Evolutionary conservation across 2,797 vertebrate genomes (phyloP), one percentile per base, ranked within the genome.

Genomic region (Pelobates cultripes): DNA sequence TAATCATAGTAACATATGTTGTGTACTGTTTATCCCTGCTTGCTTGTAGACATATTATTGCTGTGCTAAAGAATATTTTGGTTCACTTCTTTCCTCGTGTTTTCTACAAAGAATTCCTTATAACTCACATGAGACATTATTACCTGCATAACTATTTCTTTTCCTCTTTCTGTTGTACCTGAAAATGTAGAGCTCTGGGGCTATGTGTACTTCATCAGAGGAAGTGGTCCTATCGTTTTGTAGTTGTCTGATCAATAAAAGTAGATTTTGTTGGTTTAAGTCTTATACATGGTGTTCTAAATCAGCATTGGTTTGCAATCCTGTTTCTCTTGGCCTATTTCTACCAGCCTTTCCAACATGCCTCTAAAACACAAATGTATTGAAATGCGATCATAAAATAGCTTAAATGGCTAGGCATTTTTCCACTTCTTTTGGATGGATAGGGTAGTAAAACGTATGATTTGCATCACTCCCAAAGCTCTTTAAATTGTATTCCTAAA

Each of bases 51-150:
- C 77, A 74, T 82, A 73, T 82, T 71, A 82, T 78, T 82, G 80
- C 70, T 72, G 71, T 73, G 61, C 70, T 78, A 82, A 67, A 82
- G 70, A 67, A 82, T 72, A 72, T 74, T 72, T 82, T 55, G 13
- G 45, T 67, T 61, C 71, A 82, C 74, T 67, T 77, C 70, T 82
- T 74, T 69, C 60, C 80, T 70, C 69, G 77, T 77, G 63, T 82
- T 69, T 77, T 72, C 70, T 42, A 55, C 74, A 70, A 82, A 82
- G 69, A 71, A 67, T 77, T 70, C 60, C 74, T 82, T 82, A 82
- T 77, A 77, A 82, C 74, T 77, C 80, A 81, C 79, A 60, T 70
- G 79, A 81, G 73, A 81, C 79, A 70, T 70, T 81, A 81, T 81
- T 81, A 76, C 66, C 67, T 47, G 73, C 78, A 76, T 42, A 70